Evolutionary conservation across 2,888 invertebrate species (phyloP).

Genomic region (Agrypnus murinus): DNA sequence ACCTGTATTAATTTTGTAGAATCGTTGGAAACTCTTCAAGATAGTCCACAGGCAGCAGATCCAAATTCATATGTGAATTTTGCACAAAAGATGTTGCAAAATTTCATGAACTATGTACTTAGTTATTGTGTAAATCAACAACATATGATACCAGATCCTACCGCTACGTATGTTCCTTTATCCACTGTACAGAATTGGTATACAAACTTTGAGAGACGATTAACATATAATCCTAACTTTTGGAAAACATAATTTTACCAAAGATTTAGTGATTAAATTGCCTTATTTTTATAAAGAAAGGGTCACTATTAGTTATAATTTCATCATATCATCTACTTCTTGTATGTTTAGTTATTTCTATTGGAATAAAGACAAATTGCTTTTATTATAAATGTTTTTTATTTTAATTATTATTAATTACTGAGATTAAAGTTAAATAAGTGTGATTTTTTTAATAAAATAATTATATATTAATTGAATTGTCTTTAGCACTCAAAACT

Average conservation of each 20-base stretch:
- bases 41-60: slow-evolving; percentile 64
- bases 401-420: no score
- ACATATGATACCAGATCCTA: slow-evolving; percentile 86
- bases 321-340: no score
- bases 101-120: slow-evolving; percentile 92
- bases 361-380: no score
- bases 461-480: no score
- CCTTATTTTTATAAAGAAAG: slow-evolving; percentile 28
- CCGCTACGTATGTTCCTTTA: slow-evolving; percentile 90
- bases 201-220: slow-evolving; percentile 90
- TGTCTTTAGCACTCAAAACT: no score
- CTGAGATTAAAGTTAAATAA: no score
- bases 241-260: slow-evolving; percentile 79
- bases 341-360: no score
- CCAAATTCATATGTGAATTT: slow-evolving; percentile 77
- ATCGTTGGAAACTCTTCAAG: slow-evolving; percentile 71
- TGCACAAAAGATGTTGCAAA: slow-evolving; percentile 94
- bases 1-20: slow-evolving; percentile 62
- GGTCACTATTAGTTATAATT: no score
- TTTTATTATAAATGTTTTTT: no score
- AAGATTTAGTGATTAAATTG: slow-evolving; percentile 2
- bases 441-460: no score
- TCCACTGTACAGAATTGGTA: slow-evolving; percentile 95
- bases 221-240: slow-evolving; percentile 94
- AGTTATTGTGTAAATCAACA: slow-evolving; percentile 90